These are phyloP conservation scores for Cheilinus undulatus DNA, from an alignment of 2,113 vertebrate species.

Conservation along the genomic window DNA sequence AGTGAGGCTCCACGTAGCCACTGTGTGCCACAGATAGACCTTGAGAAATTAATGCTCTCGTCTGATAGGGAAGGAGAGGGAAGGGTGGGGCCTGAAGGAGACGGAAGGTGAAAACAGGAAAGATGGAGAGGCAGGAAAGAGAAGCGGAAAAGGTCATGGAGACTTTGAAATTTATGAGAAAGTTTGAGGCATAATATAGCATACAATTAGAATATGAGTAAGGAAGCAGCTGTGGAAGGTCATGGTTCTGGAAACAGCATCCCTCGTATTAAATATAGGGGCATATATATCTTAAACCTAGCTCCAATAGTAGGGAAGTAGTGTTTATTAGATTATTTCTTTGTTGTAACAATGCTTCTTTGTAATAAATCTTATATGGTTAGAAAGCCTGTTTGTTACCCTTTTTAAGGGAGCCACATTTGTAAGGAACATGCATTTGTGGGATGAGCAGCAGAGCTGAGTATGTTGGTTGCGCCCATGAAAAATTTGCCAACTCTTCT, in stretches of 20 bases:
- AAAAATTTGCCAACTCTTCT: too few relatives aligned
- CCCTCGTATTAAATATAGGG: too few relatives aligned
- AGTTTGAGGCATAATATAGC: neutral
- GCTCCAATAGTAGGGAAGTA: too few relatives aligned
- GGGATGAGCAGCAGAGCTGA: too few relatives aligned
- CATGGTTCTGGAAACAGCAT: neutral
- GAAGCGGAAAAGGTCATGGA: neutral
- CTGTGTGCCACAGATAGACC: conserved; percentile 58
- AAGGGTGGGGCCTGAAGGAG: conserved; percentile 27
- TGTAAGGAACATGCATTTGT: too few relatives aligned
- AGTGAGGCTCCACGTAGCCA: conserved; percentile 38
- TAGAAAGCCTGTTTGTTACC: too few relatives aligned
- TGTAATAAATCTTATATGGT: too few relatives aligned
- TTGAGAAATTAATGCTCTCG: conserved; percentile 55
- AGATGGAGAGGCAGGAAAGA: neutral
- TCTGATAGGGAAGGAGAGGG: conserved; percentile 34
- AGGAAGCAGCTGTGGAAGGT: neutral
- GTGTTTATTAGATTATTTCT: too few relatives aligned
- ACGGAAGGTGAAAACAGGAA: conserved; percentile 11
- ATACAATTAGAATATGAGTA: neutral
- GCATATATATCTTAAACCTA: too few relatives aligned
- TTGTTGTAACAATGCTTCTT: too few relatives aligned
- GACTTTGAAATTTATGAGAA: conserved; percentile 5
- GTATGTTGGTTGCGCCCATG: too few relatives aligned
- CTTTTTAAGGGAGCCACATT: too few relatives aligned